Base-by-base conservation (phyloP, 2,888 invertebrate species). In the Conus canariensis region DNA sequence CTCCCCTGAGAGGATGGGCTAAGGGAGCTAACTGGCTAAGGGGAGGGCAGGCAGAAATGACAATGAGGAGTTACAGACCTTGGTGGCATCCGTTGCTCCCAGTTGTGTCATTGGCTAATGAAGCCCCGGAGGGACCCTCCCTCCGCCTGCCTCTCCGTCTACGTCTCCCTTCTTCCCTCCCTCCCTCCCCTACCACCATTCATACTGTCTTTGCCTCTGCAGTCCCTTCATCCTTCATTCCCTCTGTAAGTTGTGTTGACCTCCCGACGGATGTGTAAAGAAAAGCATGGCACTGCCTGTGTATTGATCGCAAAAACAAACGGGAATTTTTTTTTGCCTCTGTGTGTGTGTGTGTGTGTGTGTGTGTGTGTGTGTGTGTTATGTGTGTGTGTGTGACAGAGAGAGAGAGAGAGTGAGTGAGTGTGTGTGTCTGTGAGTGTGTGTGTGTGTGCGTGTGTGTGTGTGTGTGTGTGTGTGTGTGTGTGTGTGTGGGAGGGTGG, bases 61-160 rank as follows among this genome's bases (percentile, higher is more conserved):
- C 82, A 58, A 9, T 83, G 82, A 83, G 19, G 82, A 83, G 56
- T 83, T 83, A 56, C 82, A 83, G 82, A 19, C 58, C 82, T 83
- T 83, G 82, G 82, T 9, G 30, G 16, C 80, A 45, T 80, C 80
- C 82, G 14, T 22, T 9, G 58, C 58, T 77, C 10, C 70, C n/a
- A 1, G 22, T 70, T 70, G 22, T 22, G 70, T 70, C 70, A 22
- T 16, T 70, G 19, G 19, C 70, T 70, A 22, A 22, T n/a, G 77
- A 77, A 10, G 9, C 25, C 30, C 77, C 8, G 9, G 9, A 3
- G 77, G 9, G 12, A 10, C 25, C 77, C 6, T 30, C 25, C 25
- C 30, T 16, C 30, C 70, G 8, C 70, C 77, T 30, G 25, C 2
- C 77, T 30, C 77, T 19, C 77, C 8, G 5, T 19, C 77, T 25